Conservation (phyloP, 2,888 invertebrate genomes). For the Hypsopygia costalis region DNA sequence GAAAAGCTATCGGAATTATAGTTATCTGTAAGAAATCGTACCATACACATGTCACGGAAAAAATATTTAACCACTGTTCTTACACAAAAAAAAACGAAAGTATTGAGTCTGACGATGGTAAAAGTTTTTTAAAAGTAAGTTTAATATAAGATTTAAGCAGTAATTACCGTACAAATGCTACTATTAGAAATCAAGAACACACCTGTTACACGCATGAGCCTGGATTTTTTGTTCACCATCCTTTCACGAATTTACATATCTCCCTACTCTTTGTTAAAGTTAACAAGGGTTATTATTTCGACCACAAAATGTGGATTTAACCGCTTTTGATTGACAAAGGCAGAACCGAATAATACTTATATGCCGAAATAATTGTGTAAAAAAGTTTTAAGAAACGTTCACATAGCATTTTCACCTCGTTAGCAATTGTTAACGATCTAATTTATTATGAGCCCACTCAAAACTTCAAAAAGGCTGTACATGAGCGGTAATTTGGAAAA, state of each 20-base stretch:
- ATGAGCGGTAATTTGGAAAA: constrained; percentile 31
- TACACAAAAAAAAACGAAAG: constrained; percentile 54
- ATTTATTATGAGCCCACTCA: constrained; percentile 43
- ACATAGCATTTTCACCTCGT: constrained; percentile 58
- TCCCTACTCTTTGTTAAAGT: constrained; percentile 59
- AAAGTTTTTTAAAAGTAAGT: constrained; percentile 45
- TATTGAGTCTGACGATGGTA: constrained; percentile 41
- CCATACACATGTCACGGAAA: constrained; percentile 17
- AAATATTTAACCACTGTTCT: constrained; percentile 20
- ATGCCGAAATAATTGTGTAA: constrained; percentile 38
- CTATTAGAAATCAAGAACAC: constrained; percentile 69
- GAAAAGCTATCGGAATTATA: too few species aligned
- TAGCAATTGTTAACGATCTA: constrained; percentile 55
- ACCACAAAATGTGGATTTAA: constrained; percentile 69
- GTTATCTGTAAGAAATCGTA: too few species aligned
- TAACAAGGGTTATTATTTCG: constrained; percentile 74
- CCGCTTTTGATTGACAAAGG: constrained; percentile 68
- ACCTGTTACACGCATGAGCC: constrained; percentile 66
- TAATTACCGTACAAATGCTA: constrained; percentile 53
- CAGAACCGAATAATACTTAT: constrained; percentile 42
- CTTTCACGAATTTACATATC: constrained; percentile 74
- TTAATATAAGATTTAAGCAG: constrained; percentile 44
- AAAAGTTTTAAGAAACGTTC: constrained; percentile 39
- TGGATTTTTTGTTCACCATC: constrained; percentile 62
- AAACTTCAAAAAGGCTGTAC: constrained; percentile 6